These are phyloP conservation scores for Cheilosia urbana DNA, from an alignment of 2,888 invertebrate species.

Conservation along the genomic window DNA sequence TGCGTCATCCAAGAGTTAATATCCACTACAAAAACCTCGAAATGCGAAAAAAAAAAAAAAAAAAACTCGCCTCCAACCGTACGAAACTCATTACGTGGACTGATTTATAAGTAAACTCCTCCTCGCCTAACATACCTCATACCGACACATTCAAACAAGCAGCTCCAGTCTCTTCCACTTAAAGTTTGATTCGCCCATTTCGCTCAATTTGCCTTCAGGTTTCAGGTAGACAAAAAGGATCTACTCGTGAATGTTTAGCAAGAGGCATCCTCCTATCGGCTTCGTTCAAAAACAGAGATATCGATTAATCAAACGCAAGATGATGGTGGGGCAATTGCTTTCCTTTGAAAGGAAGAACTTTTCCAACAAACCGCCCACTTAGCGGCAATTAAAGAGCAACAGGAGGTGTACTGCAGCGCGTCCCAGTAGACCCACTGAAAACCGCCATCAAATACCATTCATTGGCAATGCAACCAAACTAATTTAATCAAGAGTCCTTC, in stretches of 20 bases:
- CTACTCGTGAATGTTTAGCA: slow-evolving; percentile 8
- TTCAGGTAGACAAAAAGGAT: neutral
- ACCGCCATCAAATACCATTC: slow-evolving; percentile 53
- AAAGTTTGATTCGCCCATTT: neutral
- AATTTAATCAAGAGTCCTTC: slow-evolving; percentile 47
- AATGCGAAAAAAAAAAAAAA: neutral
- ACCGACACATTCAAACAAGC: neutral
- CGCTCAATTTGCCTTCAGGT: slow-evolving; percentile 3
- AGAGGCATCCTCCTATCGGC: neutral
- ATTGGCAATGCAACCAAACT: slow-evolving; percentile 47
- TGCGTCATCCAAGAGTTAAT: no score
- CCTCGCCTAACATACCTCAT: neutral
- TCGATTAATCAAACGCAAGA: slow-evolving; percentile 41
- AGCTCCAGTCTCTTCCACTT: neutral
- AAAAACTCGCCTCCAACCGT: neutral
- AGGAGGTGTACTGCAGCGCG: slow-evolving; percentile 21
- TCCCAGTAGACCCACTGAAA: slow-evolving; percentile 12
- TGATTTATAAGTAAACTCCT: slow-evolving; percentile 3
- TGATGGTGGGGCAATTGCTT: neutral
- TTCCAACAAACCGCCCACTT: neutral
- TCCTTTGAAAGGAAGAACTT: slow-evolving; percentile 25
- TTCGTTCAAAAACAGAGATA: slow-evolving; percentile 20
- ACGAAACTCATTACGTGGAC: slow-evolving; percentile 12
- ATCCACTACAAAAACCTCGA: no score
- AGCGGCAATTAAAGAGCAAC: slow-evolving; percentile 50